phyloP scores from a whole-genome alignment of 2,888 invertebrate genomes.

The Encarsia formosa region DNA sequence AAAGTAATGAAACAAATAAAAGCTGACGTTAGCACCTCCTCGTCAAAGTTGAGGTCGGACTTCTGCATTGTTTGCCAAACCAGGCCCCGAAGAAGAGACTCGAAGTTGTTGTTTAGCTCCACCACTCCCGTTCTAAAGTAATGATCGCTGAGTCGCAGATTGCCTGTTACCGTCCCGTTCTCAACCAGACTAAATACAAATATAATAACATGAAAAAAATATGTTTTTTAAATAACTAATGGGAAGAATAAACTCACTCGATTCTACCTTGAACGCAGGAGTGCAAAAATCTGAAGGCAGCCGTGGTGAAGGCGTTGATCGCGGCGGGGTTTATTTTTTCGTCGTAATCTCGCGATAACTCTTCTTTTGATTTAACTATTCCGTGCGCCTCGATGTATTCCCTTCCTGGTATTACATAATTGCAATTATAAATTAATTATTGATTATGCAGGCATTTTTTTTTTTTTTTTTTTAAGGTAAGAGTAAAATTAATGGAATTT shows the following conservation, averaged over 20 bases:
- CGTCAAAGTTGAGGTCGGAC: slow-evolving; percentile 57
- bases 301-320: slow-evolving; percentile 61
- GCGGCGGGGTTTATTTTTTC: slow-evolving; percentile 57
- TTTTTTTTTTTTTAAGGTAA: too few relatives aligned
- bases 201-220: too few relatives aligned
- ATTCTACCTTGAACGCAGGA: slow-evolving; percentile 56
- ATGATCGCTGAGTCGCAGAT: slow-evolving; percentile 56
- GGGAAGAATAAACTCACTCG: slow-evolving; percentile 24
- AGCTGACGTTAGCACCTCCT: slow-evolving; percentile 44
- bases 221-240: not conserved
- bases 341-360: slow-evolving; percentile 51
- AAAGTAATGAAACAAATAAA: not conserved
- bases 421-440: too few relatives aligned
- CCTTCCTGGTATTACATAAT: slow-evolving; percentile 13
- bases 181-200: slow-evolving; percentile 19
- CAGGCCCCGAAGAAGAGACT: slow-evolving; percentile 57
- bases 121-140: slow-evolving; percentile 58
- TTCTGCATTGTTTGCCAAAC: slow-evolving; percentile 57
- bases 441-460: too few relatives aligned
- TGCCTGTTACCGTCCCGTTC: slow-evolving; percentile 11
- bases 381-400: slow-evolving; percentile 6
- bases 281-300: slow-evolving; percentile 64
- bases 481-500: too few relatives aligned
- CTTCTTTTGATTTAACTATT: not conserved
- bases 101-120: slow-evolving; percentile 53